Base-by-base conservation (phyloP, 2,113 vertebrate species). In the Apeltes quadracus region DNA sequence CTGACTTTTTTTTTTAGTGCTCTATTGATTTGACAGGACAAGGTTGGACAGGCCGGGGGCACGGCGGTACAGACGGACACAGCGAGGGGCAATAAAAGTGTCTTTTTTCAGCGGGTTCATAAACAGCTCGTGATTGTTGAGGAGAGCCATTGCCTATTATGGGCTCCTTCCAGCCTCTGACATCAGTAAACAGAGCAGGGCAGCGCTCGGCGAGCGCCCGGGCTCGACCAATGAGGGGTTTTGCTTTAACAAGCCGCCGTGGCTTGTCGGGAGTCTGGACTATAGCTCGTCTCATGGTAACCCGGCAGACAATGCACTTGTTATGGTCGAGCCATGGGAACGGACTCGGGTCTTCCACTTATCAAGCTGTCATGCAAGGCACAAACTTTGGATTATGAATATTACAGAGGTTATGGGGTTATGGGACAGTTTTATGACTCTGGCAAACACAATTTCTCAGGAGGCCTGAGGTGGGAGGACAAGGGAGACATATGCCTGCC, bases 141-240 rank as follows among this genome's bases (percentile, higher is more conserved):
- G 84, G 90, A 90, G 88, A 89, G 82, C 84, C 92, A 90, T 89
- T 89, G 87, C 91, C 92, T 91, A 93, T 93, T 93, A 91, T 88
- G 92, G 92, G 82, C 85, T 79, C 76, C 48, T 44, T 67, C 65
- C 79, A 79, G 82, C 54, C 80, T 16, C 80, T 82, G 87, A 82
- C 87, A 86, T 72, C 76, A 80, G 70, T 88, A 90, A 90, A 91
- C 87, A 89, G 54, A 76, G 59, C 20, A 25, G 62, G 72, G 69
- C 59, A 66, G 72, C 66, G 72, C 41, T 70, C 22, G 22, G 56
- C 6, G 23, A 69, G 61, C 2, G 63, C 59, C n/a, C 32, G 57
- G 5, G 46, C 73, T 53, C 16, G 5, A 61, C 84, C 87, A 85
- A 84, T 82, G 76, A 76, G 62, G 71, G 89, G 79, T n/a, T 73